Base-by-base conservation (phyloP, 2,888 invertebrate genomes). In the Peribatodes rhomboidaria region DNA sequence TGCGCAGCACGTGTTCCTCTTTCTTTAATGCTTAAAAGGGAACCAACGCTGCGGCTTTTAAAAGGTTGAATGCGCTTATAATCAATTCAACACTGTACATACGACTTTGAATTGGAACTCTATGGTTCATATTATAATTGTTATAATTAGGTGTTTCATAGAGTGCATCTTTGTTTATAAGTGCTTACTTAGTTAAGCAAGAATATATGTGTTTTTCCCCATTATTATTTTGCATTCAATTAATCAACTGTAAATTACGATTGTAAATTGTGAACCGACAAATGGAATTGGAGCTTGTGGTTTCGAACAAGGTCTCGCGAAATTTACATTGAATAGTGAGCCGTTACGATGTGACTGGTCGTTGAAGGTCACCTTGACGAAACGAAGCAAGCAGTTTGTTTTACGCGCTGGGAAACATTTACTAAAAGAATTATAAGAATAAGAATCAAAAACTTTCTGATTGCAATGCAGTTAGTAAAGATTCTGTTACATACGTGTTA, bases 311-410 rank as follows among this genome's bases (percentile, higher is more conserved):
- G 87, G 84, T 79, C 83, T 87, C 76, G 73, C 75, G 82, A 70
- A 86, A 90, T 90, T 92, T 87, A 87, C 89, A 91, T 90, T 90
- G 87, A 92, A 92, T 90, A 82, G 85, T 82, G 81, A 85, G 84
- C 85, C 81, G 86, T 83, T 80, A 81, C 82, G 80, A 83, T 86
- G 85, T 84, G 85, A 85, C 83, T 81, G 83, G 77, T 82, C 75
- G 74, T 79, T 79, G 85, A 87, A 89, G 90, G 91, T 90, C 90
- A 92, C 90, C 90, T 92, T 92, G 90, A 86, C 86, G 85, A 85
- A 81, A 80, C 80, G 67, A 78, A 76, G 82, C 73, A 72, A 77
- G 79, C 73, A 72, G 74, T 80, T 82, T 81, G 83, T 80, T 74
- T 76, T 77, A 73, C 70, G 74, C 56, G 50, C 31, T 53, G 74